These are phyloP conservation scores for Tetropium fuscum DNA, from an alignment of 2,888 invertebrate genomes.

Conservation along the genomic window DNA sequence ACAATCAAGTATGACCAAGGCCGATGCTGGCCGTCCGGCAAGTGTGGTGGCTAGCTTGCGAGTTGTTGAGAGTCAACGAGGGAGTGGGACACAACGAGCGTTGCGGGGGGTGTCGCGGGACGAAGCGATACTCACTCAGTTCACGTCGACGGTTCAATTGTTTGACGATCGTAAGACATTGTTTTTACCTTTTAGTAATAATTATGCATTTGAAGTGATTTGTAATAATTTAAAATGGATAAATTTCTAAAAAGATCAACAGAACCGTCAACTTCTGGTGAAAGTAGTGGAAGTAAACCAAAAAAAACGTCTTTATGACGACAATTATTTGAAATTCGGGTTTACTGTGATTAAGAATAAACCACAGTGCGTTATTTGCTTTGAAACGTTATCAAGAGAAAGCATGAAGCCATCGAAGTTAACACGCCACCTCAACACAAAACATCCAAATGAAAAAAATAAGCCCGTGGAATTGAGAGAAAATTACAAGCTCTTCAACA, in stretches of 20 bases:
- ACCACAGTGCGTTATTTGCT: constrained; percentile 22
- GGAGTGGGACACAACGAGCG: background rate
- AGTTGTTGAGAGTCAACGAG: constrained; percentile 9
- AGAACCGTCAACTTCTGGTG: no score
- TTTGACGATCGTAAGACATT: constrained; percentile 11
- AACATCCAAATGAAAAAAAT: background rate
- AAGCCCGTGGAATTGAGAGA: background rate
- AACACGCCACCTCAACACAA: constrained; percentile 12
- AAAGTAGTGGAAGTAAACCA: no score
- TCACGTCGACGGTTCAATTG: constrained; percentile 13
- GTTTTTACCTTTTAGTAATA: background rate
- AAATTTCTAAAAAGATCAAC: no score
- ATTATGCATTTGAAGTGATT: background rate
- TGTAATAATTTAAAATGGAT: no score
- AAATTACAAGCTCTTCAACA: background rate
- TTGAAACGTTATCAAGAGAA: constrained; percentile 4
- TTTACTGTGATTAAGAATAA: constrained; percentile 8
- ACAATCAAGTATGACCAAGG: background rate
- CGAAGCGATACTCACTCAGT: constrained; percentile 6
- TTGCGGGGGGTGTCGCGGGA: background rate
- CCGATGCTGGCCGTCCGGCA: background rate
- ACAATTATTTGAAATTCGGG: constrained; percentile 13
- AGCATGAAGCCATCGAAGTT: constrained; percentile 20
- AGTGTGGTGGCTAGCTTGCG: constrained; percentile 1
- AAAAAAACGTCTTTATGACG: constrained; percentile 8